phyloP scores from a whole-genome alignment of 1,140 invertebrate species.

The Platyscapa corneri region DNA sequence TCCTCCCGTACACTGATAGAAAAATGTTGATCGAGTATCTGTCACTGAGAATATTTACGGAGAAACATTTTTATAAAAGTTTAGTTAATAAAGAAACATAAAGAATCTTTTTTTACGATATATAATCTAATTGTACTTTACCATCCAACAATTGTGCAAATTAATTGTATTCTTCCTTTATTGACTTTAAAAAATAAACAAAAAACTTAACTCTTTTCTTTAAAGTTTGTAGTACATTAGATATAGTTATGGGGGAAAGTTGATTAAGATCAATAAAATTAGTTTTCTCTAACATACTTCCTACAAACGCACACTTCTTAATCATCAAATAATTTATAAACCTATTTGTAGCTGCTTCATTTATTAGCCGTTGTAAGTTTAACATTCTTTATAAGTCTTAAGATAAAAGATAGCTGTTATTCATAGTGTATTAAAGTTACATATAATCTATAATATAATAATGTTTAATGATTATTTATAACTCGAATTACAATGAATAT shows the following conservation, averaged over 20 bases:
- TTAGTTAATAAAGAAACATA: not conserved
- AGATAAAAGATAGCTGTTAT: slow-evolving; percentile 25
- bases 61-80: not conserved
- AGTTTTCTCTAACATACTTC: not conserved
- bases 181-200: not conserved
- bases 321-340: not conserved
- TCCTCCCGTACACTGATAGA: not conserved
- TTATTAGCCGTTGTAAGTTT: slow-evolving; percentile 25
- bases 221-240: too few species aligned
- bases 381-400: slow-evolving; percentile 40
- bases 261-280: too few species aligned
- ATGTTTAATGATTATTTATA: slow-evolving; percentile 34
- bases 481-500: slow-evolving; percentile 39
- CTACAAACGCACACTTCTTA: slow-evolving; percentile 17
- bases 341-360: slow-evolving; percentile 15
- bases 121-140: not conserved
- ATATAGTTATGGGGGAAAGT: too few species aligned
- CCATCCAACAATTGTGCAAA: not conserved
- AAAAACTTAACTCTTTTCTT: not conserved
- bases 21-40: not conserved
- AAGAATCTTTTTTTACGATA: not conserved
- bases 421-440: slow-evolving; percentile 34
- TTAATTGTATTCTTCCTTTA: not conserved
- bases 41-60: not conserved
- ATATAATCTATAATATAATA: slow-evolving; percentile 41